Percentiles rank a stretch among this genome's conserved stretches.
Conservation (phyloP, 2,888 invertebrate genomes). For the Suillia variegata region DNA sequence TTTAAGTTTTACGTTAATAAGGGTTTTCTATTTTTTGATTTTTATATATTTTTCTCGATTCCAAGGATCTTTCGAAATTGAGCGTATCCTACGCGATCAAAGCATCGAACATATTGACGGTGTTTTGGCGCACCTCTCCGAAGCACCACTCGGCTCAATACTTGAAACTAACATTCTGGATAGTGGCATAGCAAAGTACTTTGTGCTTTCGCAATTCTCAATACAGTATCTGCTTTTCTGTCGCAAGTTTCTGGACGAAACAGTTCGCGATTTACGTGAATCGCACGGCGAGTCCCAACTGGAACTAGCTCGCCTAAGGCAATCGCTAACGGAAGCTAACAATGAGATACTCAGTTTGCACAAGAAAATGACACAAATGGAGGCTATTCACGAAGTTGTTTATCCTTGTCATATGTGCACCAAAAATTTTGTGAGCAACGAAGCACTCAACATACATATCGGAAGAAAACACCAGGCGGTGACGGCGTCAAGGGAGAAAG, state of each 20-base stretch:
- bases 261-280: slow-evolving; percentile 46
- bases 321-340: slow-evolving; percentile 45
- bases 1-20: not conserved
- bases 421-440: slow-evolving; percentile 59
- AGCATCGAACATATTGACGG: slow-evolving; percentile 55
- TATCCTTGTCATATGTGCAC: slow-evolving; percentile 58
- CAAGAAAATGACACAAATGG: slow-evolving; percentile 55
- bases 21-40: not conserved
- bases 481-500: slow-evolving; percentile 4
- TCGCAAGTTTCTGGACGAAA: slow-evolving; percentile 57
- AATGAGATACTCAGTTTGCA: slow-evolving; percentile 54
- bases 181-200: slow-evolving; percentile 59
- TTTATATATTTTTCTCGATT: too few species aligned
- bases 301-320: slow-evolving; percentile 47
- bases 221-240: slow-evolving; percentile 59
- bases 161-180: slow-evolving; percentile 56
- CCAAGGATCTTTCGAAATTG: slow-evolving; percentile 58
- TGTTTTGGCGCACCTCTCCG: slow-evolving; percentile 50
- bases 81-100: slow-evolving; percentile 53
- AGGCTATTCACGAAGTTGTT: slow-evolving; percentile 55
- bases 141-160: slow-evolving; percentile 53
- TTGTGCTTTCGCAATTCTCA: slow-evolving; percentile 54
- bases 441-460: slow-evolving; percentile 57
- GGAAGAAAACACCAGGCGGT: slow-evolving; percentile 46
- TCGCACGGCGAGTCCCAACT: slow-evolving; percentile 42